These are phyloP conservation scores for Bursaphelenchus mucronatus DNA, from an alignment of 1,140 invertebrate genomes.

Conservation along the genomic window DNA sequence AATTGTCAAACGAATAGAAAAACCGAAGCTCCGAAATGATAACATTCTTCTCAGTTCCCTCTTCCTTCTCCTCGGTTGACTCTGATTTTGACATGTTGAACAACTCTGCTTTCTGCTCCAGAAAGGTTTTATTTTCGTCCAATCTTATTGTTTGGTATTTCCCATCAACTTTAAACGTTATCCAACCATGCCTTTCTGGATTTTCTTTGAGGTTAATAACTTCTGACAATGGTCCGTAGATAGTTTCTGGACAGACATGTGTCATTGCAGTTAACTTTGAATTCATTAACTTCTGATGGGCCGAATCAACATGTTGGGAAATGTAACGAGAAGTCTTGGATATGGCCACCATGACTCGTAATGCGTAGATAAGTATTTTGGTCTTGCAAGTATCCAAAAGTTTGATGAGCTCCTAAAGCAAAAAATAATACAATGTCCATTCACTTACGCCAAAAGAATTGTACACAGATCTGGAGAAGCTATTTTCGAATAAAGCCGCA, in stretches of 20 bases:
- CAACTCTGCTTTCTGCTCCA: constrained; percentile 14
- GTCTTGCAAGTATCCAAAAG: constrained; percentile 38
- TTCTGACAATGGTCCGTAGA: constrained; percentile 3
- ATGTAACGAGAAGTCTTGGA: constrained; percentile 47
- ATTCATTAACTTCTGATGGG: constrained; percentile 26
- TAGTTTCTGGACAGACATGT: constrained; percentile 10
- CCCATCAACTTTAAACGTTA: constrained; percentile 10
- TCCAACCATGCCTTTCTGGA: not conserved
- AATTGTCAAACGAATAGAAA: constrained; percentile 38
- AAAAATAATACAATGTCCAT: not conserved
- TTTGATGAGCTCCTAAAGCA: constrained; percentile 36
- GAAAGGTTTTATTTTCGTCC: constrained; percentile 14
- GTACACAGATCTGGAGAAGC: constrained; percentile 41
- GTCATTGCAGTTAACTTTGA: constrained; percentile 38
- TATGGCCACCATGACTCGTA: constrained; percentile 35
- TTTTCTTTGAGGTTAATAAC: not conserved
- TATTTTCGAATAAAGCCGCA: constrained; percentile 39
- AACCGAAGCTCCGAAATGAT: constrained; percentile 38
- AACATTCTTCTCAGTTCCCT: constrained; percentile 29
- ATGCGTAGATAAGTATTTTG: constrained; percentile 29
- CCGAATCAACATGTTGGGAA: constrained; percentile 29
- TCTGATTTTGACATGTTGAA: not conserved
- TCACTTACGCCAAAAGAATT: constrained; percentile 35
- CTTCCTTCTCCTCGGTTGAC: constrained; percentile 13
- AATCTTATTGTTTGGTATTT: not conserved